A percentile compares a stretch with the other conserved stretches of the same genome.
Evolutionary conservation across 2,113 vertebrate genomes (phyloP).

Genomic region (Amia ocellicauda): DNA sequence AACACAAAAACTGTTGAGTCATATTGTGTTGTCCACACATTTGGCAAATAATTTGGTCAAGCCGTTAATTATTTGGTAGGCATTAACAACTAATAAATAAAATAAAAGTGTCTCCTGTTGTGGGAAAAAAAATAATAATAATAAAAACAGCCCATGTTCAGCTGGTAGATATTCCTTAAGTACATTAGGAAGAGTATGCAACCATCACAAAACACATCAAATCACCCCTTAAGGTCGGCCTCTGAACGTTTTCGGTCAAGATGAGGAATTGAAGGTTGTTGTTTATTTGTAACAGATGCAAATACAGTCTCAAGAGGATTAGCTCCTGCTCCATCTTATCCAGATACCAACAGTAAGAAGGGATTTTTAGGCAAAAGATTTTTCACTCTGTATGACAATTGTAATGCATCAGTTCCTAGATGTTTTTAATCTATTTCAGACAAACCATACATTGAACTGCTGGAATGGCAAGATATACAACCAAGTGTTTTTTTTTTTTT

Average conservation of each 20-base stretch:
- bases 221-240: no score
- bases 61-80: no score
- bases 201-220: no score
- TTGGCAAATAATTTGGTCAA: no score
- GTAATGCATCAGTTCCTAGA: slow-evolving; percentile 77
- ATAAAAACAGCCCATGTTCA: no score
- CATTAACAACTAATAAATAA: no score
- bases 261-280: slow-evolving; percentile 67
- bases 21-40: no score
- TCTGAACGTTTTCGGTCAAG: not conserved
- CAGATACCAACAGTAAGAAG: slow-evolving; percentile 64
- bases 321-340: slow-evolving; percentile 69
- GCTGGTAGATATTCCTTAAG: not conserved
- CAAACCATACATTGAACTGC: slow-evolving; percentile 68
- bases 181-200: no score
- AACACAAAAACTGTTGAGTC: no score
- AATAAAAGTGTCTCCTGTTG: no score
- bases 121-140: no score
- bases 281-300: slow-evolving; percentile 70
- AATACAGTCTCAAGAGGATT: slow-evolving; percentile 67
- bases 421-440: slow-evolving; percentile 77
- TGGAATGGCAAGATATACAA: slow-evolving; percentile 65
- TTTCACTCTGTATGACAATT: slow-evolving; percentile 68
- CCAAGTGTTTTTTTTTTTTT: slow-evolving; percentile 32
- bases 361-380: slow-evolving; percentile 69